Conservation (phyloP, 2,113 vertebrate genomes). For the Lepisosteus osseus region DNA sequence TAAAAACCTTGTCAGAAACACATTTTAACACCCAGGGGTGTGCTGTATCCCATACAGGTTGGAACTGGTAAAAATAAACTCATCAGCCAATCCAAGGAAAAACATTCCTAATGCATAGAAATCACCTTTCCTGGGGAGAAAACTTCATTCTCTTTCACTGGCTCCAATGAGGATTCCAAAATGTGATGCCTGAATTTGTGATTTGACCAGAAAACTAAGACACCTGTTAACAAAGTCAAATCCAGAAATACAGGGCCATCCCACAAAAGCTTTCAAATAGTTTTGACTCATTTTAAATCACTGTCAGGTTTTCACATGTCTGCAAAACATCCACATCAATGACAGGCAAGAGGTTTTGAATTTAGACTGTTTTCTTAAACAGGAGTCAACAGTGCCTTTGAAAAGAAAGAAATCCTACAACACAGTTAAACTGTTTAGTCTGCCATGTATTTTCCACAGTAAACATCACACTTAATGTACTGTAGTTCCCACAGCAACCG, state of each 20-base stretch:
- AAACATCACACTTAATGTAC: background rate
- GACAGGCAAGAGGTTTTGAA: background rate
- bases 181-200: too few relatives aligned
- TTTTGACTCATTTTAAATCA: conserved; percentile 1
- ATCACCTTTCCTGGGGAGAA: too few relatives aligned
- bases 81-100: too few relatives aligned
- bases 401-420: background rate
- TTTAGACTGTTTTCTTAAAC: conserved; percentile 6
- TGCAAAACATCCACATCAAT: background rate
- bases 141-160: too few relatives aligned
- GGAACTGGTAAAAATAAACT: too few relatives aligned
- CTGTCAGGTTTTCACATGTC: background rate
- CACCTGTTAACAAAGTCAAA: background rate
- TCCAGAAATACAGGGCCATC: background rate
- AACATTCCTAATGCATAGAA: too few relatives aligned
- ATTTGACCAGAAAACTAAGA: background rate
- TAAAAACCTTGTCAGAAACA: too few relatives aligned
- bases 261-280: background rate
- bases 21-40: too few relatives aligned
- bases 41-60: too few relatives aligned
- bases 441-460: background rate
- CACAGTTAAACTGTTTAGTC: background rate
- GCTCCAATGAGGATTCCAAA: too few relatives aligned
- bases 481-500: background rate
- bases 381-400: background rate